phyloP scores from a whole-genome alignment of 2,888 invertebrate species.

The Gastracanthus pulcherrimus region DNA sequence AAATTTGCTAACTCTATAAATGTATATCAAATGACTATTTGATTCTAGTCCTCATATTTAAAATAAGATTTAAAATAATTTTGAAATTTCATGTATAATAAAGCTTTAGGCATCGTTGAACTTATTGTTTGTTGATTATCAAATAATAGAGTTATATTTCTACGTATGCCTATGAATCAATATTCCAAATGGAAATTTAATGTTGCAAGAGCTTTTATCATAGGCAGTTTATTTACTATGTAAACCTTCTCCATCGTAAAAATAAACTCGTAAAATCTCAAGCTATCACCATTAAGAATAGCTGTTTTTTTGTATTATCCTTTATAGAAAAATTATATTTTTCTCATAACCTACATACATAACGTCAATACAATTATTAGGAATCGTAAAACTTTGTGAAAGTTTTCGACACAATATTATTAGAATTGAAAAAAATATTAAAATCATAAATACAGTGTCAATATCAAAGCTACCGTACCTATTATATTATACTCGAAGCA shows the following conservation, averaged over 20 bases:
- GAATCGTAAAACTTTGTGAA: neutral
- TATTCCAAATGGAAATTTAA: neutral
- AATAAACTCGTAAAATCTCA: constrained; percentile 5
- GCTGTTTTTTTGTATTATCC: neutral
- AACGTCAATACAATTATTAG: neutral
- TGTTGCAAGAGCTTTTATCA: neutral
- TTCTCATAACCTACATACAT: neutral
- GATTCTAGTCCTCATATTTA: too few species aligned
- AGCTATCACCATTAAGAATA: neutral
- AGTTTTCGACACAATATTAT: neutral
- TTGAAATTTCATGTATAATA: neutral
- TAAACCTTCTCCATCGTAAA: constrained; percentile 11
- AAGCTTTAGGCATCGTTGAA: neutral
- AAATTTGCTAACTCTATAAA: too few species aligned
- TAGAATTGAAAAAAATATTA: neutral
- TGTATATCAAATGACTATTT: too few species aligned
- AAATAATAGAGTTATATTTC: neutral
- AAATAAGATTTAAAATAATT: too few species aligned
- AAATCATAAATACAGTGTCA: neutral
- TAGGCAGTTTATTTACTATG: neutral
- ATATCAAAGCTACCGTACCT: neutral
- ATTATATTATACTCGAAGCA: neutral
- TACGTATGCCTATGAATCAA: neutral
- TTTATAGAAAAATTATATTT: neutral
- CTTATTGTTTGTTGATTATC: neutral